phyloP scores from a whole-genome alignment of 2,888 invertebrate species.

The Hyppa rectilinea region DNA sequence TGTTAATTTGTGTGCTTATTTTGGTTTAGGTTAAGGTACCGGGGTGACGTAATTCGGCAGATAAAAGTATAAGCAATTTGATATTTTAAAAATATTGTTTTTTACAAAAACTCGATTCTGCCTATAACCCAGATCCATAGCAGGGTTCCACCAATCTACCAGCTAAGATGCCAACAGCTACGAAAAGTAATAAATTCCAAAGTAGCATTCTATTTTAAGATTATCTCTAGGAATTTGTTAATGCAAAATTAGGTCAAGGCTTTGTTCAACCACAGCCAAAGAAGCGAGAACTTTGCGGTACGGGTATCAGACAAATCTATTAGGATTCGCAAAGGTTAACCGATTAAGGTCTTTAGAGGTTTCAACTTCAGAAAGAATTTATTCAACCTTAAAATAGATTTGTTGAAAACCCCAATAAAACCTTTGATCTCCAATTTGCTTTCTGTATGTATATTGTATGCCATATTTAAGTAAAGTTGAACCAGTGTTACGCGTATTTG shows the following conservation, averaged over 20 bases:
- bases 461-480: background rate
- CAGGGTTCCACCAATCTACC: background rate
- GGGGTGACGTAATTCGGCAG: background rate
- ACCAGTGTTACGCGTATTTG: background rate
- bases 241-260: constrained; percentile 48
- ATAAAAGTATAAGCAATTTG: background rate
- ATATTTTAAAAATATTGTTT: background rate
- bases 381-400: constrained; percentile 22
- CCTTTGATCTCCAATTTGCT: background rate
- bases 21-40: too few species aligned
- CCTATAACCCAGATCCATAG: background rate
- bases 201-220: constrained; percentile 17
- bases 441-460: constrained; percentile 9
- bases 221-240: constrained; percentile 32
- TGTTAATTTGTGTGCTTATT: too few species aligned
- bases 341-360: constrained; percentile 48
- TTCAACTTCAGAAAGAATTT: constrained; percentile 50
- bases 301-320: constrained; percentile 73
- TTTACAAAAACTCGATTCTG: background rate
- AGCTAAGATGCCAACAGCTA: background rate
- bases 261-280: constrained; percentile 60
- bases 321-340: constrained; percentile 67
- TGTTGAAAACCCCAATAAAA: constrained; percentile 14
- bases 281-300: constrained; percentile 67
- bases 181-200: constrained; percentile 6